A percentile compares a stretch with the other conserved stretches of the same genome.
These are phyloP conservation scores for Epinotia nisella DNA, from an alignment of 2,888 invertebrate species.

Conservation along the genomic window DNA sequence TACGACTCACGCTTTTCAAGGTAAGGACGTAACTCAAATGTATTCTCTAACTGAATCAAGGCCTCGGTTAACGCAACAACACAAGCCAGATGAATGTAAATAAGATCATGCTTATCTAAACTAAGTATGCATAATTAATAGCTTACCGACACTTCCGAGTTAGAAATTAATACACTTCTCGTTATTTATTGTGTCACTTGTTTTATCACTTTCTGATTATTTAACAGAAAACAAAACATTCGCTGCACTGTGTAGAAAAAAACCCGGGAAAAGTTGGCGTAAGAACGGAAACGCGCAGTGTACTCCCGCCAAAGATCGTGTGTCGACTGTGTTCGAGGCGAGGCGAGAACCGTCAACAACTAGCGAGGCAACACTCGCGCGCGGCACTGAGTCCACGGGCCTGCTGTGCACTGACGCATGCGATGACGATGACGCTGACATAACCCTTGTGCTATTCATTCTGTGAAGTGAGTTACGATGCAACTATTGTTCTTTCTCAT, in stretches of 20 bases:
- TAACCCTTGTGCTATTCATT: conserved; percentile 39
- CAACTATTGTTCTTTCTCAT: background rate
- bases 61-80: conserved; percentile 51
- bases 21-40: conserved; percentile 78
- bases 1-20: conserved; percentile 74
- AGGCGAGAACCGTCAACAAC: conserved; percentile 39
- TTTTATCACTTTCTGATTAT: conserved; percentile 5
- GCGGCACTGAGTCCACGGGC: conserved; percentile 23
- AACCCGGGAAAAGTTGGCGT: conserved; percentile 17
- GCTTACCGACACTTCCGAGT: conserved; percentile 23
- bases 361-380: background rate
- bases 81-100: conserved; percentile 23
- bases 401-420: conserved; percentile 39
- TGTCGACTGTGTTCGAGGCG: conserved; percentile 46
- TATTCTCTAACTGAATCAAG: conserved; percentile 77
- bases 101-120: conserved; percentile 35
- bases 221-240: background rate
- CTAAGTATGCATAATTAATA: conserved; percentile 20
- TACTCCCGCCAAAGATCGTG: conserved; percentile 52
- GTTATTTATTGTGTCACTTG: background rate
- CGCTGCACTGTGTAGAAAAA: conserved; percentile 9
- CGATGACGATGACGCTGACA: conserved; percentile 42
- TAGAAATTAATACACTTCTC: conserved; percentile 1
- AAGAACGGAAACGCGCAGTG: conserved; percentile 48
- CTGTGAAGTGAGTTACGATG: conserved; percentile 29